These are phyloP conservation scores for Polyodon spathula DNA, from an alignment of 2,113 vertebrate species.

Conservation along the genomic window DNA sequence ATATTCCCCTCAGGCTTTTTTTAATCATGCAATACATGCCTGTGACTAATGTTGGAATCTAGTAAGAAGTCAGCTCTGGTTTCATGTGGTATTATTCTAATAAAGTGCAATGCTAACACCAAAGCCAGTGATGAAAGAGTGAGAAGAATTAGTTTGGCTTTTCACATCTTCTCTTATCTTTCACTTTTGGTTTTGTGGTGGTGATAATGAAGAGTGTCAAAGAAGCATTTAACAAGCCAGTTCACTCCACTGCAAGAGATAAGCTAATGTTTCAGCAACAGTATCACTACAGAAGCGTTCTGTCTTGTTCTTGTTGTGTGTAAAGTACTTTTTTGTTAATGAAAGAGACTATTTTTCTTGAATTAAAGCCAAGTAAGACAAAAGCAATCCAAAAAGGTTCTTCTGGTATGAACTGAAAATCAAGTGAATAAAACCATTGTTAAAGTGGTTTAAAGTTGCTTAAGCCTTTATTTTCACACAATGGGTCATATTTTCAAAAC, in stretches of 20 bases:
- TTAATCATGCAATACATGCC: constrained; percentile 67
- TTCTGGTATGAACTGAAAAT: background rate
- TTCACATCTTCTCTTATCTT: constrained; percentile 57
- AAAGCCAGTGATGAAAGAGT: constrained; percentile 79
- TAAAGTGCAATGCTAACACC: constrained; percentile 73
- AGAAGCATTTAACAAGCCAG: constrained; percentile 63
- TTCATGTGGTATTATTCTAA: constrained; percentile 78
- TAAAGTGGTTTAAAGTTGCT: constrained; percentile 23
- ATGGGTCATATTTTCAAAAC: too few relatives aligned
- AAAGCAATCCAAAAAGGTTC: background rate
- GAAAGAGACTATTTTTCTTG: constrained; percentile 30
- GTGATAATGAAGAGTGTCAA: constrained; percentile 71
- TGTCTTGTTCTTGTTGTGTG: constrained; percentile 32
- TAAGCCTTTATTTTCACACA: too few relatives aligned
- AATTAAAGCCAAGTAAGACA: constrained; percentile 24
- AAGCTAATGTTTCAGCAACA: constrained; percentile 48
- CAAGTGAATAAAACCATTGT: too few relatives aligned
- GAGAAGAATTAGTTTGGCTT: constrained; percentile 51
- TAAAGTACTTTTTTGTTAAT: constrained; percentile 13
- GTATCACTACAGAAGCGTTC: constrained; percentile 33
- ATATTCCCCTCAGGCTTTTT: constrained; percentile 43
- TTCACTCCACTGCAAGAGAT: constrained; percentile 54
- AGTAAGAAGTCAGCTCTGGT: constrained; percentile 98
- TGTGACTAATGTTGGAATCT: constrained; percentile 98
- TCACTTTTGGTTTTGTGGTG: constrained; percentile 65